Percentiles rank a stretch among this genome's conserved stretches.
These are phyloP conservation scores for Galaxea fascicularis DNA, from an alignment of 92 coral and sea anemone species.

Conservation along the genomic window DNA sequence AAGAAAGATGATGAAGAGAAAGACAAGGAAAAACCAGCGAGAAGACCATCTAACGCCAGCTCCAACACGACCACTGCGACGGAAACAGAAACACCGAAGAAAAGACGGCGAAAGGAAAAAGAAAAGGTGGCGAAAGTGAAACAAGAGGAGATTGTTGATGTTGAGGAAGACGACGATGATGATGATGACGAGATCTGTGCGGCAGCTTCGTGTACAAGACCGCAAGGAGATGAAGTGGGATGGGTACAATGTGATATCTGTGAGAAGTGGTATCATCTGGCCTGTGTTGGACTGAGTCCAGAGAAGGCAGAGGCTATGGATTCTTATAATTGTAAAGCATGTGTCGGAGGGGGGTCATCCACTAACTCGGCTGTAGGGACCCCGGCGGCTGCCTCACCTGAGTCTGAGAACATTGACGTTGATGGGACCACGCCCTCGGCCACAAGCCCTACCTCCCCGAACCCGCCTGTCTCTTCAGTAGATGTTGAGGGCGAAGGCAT, in stretches of 20 bases:
- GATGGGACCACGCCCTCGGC: slow-evolving; percentile 90
- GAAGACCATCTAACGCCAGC: slow-evolving; percentile 45
- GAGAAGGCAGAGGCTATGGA: slow-evolving; percentile 93
- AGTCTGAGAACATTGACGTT: slow-evolving; percentile 92
- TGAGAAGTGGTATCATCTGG: slow-evolving; percentile 92
- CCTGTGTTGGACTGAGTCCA: slow-evolving; percentile 87
- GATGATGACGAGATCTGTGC: slow-evolving; percentile 88
- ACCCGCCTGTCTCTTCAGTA: slow-evolving; percentile 22
- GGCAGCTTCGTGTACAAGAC: slow-evolving; percentile 85
- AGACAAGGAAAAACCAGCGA: slow-evolving; percentile 70
- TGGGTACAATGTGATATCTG: slow-evolving; percentile 99
- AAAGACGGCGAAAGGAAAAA: slow-evolving; percentile 73
- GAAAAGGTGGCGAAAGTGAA: slow-evolving; percentile 46
- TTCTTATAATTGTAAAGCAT: slow-evolving; percentile 84
- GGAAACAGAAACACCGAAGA: slow-evolving; percentile 68
- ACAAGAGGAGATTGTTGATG: slow-evolving; percentile 79
- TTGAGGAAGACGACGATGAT: slow-evolving; percentile 80
- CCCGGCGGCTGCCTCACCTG: slow-evolving; percentile 81
- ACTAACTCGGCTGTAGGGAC: slow-evolving; percentile 70
- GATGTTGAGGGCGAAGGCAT: slow-evolving; percentile 36
- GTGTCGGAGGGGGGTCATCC: slow-evolving; percentile 54
- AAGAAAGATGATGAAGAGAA: slow-evolving; percentile 84
- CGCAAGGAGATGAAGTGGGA: slow-evolving; percentile 96
- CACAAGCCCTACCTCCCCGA: slow-evolving; percentile 30
- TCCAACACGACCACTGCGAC: slow-evolving; percentile 45